Evolutionary conservation across 2,888 invertebrate genomes (phyloP), one percentile per base, ranked within the genome.

Genomic region (Heteromurus nitidus): DNA sequence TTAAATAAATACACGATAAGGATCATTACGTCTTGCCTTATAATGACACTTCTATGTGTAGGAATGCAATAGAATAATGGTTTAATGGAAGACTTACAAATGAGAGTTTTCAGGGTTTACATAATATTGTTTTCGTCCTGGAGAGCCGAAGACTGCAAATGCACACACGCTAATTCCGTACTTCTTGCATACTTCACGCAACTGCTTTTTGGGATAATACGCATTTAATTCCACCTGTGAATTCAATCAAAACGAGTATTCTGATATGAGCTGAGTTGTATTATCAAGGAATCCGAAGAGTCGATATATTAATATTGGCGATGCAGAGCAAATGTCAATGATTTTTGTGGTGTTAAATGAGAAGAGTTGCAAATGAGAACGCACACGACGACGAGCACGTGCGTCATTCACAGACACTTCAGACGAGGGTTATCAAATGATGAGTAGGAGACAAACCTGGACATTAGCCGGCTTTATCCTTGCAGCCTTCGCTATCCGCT

Each of bases 81-180:
- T 47, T 36, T 36, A 36, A 36, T n/a, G n/a, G n/a, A n/a, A 22
- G 47, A 67, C 82, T 60, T 67, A 83, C 85, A 36, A 58, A 31
- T 69, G 47, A 44, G 70, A 53, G 42, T 70, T 65, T 75, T 24
- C 62, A 20, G 31, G 42, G 24, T 20, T 26, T 5, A 65, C 83
- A 22, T 77, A 83, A n/a, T 72, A 44, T 0, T 53, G 30, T 30
- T 83, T 87, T 82, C 94, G 90, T 2, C 93, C 94, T 86, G 92
- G 92, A 0, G 94, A 93, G 1, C 95, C 95, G 58, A 95, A 91
- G 0, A 95, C 94, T 18, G 83, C 85, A 64, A 84, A 86, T 3
- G 86, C 86, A 58, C 85, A 85, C 24, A 86, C 47, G 7, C 82
- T 83, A 13, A 86, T 81, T 22, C 73, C 80, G 26, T 84, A 70